Evolutionary conservation across 2,888 invertebrate genomes (phyloP), one percentile per base, ranked within the genome.

Genomic region (Nemotelus nigrinus): DNA sequence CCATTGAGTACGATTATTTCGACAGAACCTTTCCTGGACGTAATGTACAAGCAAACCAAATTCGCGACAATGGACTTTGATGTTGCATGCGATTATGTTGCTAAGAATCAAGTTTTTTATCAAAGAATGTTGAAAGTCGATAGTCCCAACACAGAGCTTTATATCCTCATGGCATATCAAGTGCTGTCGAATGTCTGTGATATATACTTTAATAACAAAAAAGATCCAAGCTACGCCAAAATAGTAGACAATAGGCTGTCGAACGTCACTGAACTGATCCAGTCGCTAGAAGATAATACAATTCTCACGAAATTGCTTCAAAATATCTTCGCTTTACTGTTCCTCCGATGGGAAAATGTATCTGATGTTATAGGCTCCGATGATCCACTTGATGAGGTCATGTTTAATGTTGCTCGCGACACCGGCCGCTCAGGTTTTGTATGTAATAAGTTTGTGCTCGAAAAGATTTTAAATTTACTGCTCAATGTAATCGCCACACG

Each of bases 271-370:
- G 79, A 78, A 6, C 84, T 85, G 63, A 78, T 87, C 8, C 83
- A 86, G 0, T 84, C 85, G 80, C 80, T 86, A 3, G 83, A 84
- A 39, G 83, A 83, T 43, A 81, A 85, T 44, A 79, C 82, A 44
- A 81, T 83, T 0, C 81, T 86, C 2, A 85, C 84, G 65, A 82
- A 83, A 45, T 78, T 86, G 2, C 78, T 87, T 3, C 84, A 85
- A 79, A 85, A 86, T 57, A 83, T 86, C 2, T 85, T 86, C 64
- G 83, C 83, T 4, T 79, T 87, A 53, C 81, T 85, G 0, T 86
- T 86, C 64, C 76, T 87, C 53, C 84, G 87, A 1, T 86, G 86
- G 86, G 87, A 87, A 60, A 84, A 86, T 77, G 78, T 87, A 2
- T 65, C 78, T 5, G 64, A 65, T 2, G 47, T 76, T 50, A 10